Base-by-base conservation (phyloP, 92 coral and sea anemone species). In the Muricea muricata region DNA sequence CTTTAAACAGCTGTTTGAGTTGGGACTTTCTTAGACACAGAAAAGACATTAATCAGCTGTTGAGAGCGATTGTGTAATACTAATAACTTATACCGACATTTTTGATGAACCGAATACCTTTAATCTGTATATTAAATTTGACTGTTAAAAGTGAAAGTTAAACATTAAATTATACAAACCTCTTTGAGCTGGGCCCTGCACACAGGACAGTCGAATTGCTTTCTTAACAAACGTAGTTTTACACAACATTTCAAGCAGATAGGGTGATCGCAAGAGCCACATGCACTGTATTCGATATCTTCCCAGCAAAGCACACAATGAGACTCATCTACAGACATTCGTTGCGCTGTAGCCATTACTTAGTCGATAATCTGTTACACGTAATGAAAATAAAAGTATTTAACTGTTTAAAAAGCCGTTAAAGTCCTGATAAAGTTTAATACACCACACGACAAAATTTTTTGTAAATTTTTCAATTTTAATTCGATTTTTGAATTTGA, bases 241-340 rank as follows among this genome's bases (percentile, higher is more conserved):
- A 96, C 89, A 76, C 94, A 93, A 84, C 99, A 96, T 73, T 93
- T 91, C 79, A 88, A 77, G 86, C 99, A 96, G 23, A 96, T 93
- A 0, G 90, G 90, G 81, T 96, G 99, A 81, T 96, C 98, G 85
- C 99, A 96, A 3, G 89, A 75, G 21, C 99, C 99, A 37, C 93
- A 85, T 10, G 99, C 99, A 52, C 81, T 93, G 79, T 82, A 92
- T 80, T 93, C 94, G 42, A 88, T 69, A 34, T 96, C 98, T 25
- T 96, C 99, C 54, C 99, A 96, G 67, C 99, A 96, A 41, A 96
- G 93, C 63, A 96, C 99, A 45, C 99, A 96, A 17, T 78, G 71
- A 1, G 48, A 23, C 65, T 57, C 83, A 35, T 78, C 71, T 1
- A 58, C 1, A 1, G 83, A 58, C 17, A 52, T 15, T 41, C 25